These are phyloP conservation scores for Barnardius zonarius DNA, from an alignment of 2,113 vertebrate species.

Conservation along the genomic window DNA sequence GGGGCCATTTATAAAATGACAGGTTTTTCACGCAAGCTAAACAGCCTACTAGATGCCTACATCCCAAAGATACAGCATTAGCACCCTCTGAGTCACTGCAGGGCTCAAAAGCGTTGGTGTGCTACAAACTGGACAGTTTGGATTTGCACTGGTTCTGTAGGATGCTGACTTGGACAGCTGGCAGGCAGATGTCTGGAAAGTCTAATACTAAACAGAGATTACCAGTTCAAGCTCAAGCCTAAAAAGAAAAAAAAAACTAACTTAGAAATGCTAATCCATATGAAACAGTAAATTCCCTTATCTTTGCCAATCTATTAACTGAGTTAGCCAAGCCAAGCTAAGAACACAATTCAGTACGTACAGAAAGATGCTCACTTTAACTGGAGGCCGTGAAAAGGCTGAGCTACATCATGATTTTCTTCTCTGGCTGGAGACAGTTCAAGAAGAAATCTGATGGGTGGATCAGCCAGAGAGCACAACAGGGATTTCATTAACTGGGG, in stretches of 20 bases:
- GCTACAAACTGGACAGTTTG: neutral
- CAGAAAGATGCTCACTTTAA: neutral
- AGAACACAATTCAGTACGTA: neutral
- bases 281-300: neutral
- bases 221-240: neutral
- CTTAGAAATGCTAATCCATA: neutral
- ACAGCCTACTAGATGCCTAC: neutral
- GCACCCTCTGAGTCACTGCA: accelerated
- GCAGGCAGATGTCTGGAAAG: constrained; percentile 25
- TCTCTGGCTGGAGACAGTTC: neutral
- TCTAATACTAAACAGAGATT: neutral
- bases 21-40: neutral
- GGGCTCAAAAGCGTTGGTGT: neutral
- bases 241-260: constrained; percentile 12
- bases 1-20: neutral
- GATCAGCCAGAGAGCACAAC: neutral
- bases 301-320: constrained; percentile 9
- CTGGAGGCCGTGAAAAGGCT: neutral
- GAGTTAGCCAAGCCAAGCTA: neutral
- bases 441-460: neutral
- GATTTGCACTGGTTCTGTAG: neutral
- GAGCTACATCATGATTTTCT: neutral
- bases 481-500: neutral
- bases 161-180: neutral
- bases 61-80: neutral